Evolutionary conservation across 2,888 invertebrate genomes (phyloP).

Genomic region (Apodemia duryi): DNA sequence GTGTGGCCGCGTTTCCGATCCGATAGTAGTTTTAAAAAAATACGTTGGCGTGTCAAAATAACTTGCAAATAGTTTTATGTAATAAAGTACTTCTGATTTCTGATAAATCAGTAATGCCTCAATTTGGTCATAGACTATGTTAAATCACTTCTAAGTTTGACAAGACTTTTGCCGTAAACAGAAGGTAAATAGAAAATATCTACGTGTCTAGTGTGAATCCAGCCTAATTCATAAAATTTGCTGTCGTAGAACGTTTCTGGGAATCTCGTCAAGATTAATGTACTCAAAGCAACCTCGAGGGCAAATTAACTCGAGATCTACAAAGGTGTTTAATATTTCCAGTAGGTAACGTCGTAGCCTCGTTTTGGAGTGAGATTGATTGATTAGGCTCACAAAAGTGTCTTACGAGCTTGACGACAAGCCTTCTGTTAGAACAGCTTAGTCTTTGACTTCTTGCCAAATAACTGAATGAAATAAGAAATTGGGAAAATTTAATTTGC

Average conservation of each 20-base stretch:
- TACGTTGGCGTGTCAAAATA: too few species aligned
- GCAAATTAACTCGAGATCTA: conserved; percentile 12
- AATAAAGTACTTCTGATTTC: too few species aligned
- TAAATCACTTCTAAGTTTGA: too few species aligned
- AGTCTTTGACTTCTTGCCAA: not conserved
- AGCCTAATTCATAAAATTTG: not conserved
- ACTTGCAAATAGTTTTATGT: too few species aligned
- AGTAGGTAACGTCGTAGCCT: not conserved
- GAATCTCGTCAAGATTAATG: conserved; percentile 8
- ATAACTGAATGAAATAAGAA: not conserved
- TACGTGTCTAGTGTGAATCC: too few species aligned
- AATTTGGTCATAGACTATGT: too few species aligned
- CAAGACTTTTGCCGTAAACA: too few species aligned
- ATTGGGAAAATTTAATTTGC: too few species aligned
- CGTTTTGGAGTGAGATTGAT: conserved; percentile 11
- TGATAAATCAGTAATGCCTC: too few species aligned
- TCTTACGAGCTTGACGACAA: not conserved
- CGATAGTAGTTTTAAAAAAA: too few species aligned
- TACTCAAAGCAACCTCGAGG: conserved; percentile 3
- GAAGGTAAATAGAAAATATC: too few species aligned
- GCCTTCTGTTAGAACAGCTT: not conserved
- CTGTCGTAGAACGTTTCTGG: not conserved
- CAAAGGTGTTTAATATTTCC: conserved; percentile 2
- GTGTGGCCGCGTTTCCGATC: too few species aligned
- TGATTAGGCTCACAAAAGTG: conserved; percentile 4